A percentile compares a stretch with the other conserved stretches of the same genome.
Evolutionary conservation across 1,140 invertebrate genomes (phyloP).

Genomic region (Bemisia tabaci): DNA sequence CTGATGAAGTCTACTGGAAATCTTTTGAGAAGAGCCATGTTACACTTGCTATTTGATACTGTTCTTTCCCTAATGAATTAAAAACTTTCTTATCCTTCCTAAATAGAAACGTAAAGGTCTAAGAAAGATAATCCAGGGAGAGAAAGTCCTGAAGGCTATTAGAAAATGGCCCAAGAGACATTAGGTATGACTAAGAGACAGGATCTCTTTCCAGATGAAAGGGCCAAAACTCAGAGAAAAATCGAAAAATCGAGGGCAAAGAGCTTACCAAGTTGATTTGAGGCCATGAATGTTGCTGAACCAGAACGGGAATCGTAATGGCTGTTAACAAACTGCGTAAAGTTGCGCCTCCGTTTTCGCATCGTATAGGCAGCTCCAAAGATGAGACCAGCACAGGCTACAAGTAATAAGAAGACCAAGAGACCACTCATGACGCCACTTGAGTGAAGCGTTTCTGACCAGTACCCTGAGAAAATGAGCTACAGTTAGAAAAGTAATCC

Average conservation of each 20-base stretch:
- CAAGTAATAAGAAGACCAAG: constrained; percentile 36
- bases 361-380: not conserved
- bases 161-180: no score
- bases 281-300: constrained; percentile 63
- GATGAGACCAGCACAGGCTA: not conserved
- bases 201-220: no score
- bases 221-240: not conserved
- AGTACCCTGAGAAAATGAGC: constrained; percentile 17
- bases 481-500: not conserved
- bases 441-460: constrained; percentile 27
- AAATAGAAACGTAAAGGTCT: no score
- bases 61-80: no score
- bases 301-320: constrained; percentile 75
- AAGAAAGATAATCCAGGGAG: no score
- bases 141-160: no score
- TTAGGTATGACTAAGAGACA: no score
- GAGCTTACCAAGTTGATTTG: constrained; percentile 45
- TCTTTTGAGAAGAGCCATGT: no score
- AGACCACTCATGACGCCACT: constrained; percentile 31
- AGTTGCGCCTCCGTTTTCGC: constrained; percentile 42
- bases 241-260: no score
- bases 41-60: no score
- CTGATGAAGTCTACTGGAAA: no score
- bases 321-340: constrained; percentile 67
- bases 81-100: no score